Base-by-base conservation (phyloP, 2,113 vertebrate genomes). In the Ornithorhynchus anatinus region DNA sequence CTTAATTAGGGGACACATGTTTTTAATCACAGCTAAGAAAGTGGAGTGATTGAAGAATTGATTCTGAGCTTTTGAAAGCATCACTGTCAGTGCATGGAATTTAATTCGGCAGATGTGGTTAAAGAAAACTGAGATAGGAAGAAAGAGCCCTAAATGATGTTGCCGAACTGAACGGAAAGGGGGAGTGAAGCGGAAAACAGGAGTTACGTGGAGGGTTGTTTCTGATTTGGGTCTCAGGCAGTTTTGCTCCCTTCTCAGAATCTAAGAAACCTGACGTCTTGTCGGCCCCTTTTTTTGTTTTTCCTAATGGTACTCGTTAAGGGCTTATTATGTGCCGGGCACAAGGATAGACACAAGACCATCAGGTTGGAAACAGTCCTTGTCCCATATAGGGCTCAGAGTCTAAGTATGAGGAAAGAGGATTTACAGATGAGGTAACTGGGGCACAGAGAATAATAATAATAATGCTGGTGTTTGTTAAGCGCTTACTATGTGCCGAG, bases 1-100 rank as follows among this genome's bases (percentile, higher is more conserved):
- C 89, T 86, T 95, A 93, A 96, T 96, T 94, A 95, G 72, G 78
- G 88, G 90, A 94, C 95, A 95, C 94, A 92, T 94, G 93, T 92
- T 96, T 93, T 92, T 91, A 93, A 95, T 96, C 91, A 93, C 88
- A 89, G 89, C 90, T 80, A 75, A 84, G 89, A 92, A 92, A 68
- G 84, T 32, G 61, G 82, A 88, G 82, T 90, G 89, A 91, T 81
- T 89, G 89, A 93, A 86, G 88, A 89, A 94, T 88, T 86, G 90
- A 92, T 92, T 91, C 15, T 10, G 72, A 70, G 84, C 76, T 69
- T 86, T 84, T 82, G 75, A 86, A 82, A 80, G 88, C 43, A 29
- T 78, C 61, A 69, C 71, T 87, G 82, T 81, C 84, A 84, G 84
- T 33, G 71, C 43, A 25, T 15, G 69, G 86, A 90, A 90, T 92